A percentile compares a stretch with the other conserved stretches of the same genome.
Evolutionary conservation across 2,888 invertebrate genomes (phyloP).

Genomic region (Crioceris asparagi): DNA sequence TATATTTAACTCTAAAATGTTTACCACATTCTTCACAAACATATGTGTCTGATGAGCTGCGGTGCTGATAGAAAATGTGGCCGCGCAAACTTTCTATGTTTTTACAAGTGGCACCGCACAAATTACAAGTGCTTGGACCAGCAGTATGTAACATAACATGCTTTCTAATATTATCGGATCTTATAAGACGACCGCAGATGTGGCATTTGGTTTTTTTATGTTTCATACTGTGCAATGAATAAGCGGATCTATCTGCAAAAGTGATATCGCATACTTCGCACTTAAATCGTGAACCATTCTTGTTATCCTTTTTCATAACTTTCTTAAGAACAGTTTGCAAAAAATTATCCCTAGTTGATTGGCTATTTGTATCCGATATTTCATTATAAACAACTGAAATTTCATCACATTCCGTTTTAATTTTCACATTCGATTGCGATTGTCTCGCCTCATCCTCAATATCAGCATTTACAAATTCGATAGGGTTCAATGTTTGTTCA

Average conservation of each 20-base stretch:
- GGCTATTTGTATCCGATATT: too few relatives aligned
- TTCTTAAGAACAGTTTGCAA: too few relatives aligned
- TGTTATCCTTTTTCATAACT: too few relatives aligned
- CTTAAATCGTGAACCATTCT: too few relatives aligned
- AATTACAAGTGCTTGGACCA: conserved; percentile 24
- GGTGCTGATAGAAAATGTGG: conserved; percentile 30
- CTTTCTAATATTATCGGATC: conserved; percentile 24
- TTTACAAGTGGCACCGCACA: conserved; percentile 29
- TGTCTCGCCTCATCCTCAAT: too few relatives aligned
- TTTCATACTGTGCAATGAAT: conserved; percentile 18
- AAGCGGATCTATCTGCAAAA: conserved; percentile 6
- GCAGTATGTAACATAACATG: conserved; percentile 23
- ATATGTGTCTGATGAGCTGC: conserved; percentile 22
- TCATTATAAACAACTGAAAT: too few relatives aligned
- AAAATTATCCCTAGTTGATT: too few relatives aligned
- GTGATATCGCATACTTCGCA: neutral
- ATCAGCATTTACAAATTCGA: too few relatives aligned
- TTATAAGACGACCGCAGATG: conserved; percentile 22
- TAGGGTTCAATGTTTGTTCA: too few relatives aligned
- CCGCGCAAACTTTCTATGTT: conserved; percentile 29
- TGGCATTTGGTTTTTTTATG: conserved; percentile 26
- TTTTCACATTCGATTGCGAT: too few relatives aligned
- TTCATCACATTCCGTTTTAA: too few relatives aligned
- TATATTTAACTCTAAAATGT: conserved; percentile 26
- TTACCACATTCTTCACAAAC: conserved; percentile 29